phyloP scores from a whole-genome alignment of 2,113 vertebrate species.

The Probosciger aterrimus region DNA sequence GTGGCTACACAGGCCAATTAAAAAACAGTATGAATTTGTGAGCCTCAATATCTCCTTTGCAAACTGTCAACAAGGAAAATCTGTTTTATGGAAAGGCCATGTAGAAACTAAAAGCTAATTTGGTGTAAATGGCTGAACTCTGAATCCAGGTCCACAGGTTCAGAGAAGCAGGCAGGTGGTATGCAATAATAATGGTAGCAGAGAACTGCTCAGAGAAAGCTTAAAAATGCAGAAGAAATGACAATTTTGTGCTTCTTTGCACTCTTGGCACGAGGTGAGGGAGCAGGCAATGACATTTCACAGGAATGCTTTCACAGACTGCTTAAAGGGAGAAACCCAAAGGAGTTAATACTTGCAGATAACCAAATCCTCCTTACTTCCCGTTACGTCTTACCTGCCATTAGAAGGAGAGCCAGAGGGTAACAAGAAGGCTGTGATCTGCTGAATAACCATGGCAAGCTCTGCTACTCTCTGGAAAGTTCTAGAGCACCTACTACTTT shows the following conservation, averaged over 20 bases:
- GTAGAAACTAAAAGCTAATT: neutral
- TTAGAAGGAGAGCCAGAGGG: neutral
- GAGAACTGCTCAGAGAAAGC: neutral
- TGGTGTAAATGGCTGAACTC: neutral
- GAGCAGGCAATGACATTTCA: neutral
- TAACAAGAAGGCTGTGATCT: neutral
- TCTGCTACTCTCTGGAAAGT: neutral
- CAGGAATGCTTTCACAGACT: neutral
- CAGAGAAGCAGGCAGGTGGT: neutral
- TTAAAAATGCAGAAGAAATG: neutral
- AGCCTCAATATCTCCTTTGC: neutral
- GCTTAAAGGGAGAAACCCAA: neutral
- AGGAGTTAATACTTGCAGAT: neutral
- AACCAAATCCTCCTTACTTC: neutral
- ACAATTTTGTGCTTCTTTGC: neutral
- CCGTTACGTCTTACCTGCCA: rapidly evolving
- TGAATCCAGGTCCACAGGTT: neutral
- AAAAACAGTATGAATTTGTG: neutral
- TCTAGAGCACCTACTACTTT: neutral
- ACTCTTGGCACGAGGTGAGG: neutral
- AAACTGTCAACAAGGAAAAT: neutral
- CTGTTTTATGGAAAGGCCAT: neutral
- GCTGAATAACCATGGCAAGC: neutral
- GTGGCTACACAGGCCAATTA: neutral
- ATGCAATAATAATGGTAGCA: neutral